These are phyloP conservation scores for Prionailurus viverrinus DNA, from an alignment of 2,113 vertebrate genomes.

Conservation along the genomic window DNA sequence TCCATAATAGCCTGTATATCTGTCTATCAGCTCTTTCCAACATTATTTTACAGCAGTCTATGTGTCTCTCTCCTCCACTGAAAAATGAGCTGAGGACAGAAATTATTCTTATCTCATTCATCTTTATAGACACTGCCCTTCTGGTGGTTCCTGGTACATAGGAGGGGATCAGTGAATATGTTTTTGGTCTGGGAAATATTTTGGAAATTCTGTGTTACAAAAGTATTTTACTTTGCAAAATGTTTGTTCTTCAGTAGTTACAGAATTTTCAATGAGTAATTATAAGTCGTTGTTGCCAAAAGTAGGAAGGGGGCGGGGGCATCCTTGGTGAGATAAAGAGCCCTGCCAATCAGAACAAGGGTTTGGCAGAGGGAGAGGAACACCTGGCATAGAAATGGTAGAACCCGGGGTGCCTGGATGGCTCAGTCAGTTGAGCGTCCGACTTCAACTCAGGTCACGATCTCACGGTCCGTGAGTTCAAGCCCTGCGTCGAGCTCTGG, in stretches of 20 bases:
- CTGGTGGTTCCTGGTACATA: not conserved
- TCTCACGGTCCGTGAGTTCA: no score
- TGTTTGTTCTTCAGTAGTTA: not conserved
- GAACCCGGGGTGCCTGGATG: no score
- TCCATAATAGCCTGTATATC: not conserved
- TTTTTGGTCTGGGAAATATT: constrained; percentile 35
- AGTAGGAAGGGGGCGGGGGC: fast-evolving
- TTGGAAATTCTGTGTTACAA: constrained; percentile 40
- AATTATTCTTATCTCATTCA: not conserved
- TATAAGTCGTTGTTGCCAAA: not conserved
- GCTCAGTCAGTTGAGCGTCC: no score
- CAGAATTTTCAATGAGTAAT: not conserved
- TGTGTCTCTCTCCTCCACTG: not conserved
- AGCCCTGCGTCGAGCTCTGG: no score
- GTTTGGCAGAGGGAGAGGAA: not conserved
- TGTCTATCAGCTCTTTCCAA: not conserved
- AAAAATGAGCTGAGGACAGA: not conserved
- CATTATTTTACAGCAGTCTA: not conserved
- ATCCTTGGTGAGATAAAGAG: not conserved
- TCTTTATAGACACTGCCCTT: not conserved
- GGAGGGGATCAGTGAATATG: not conserved
- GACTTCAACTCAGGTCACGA: no score
- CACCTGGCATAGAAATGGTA: not conserved
- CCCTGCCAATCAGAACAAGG: not conserved
- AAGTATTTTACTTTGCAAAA: constrained; percentile 36